Conservation (phyloP, 1,140 invertebrate genomes). For the Caligus rogercresseyi region DNA sequence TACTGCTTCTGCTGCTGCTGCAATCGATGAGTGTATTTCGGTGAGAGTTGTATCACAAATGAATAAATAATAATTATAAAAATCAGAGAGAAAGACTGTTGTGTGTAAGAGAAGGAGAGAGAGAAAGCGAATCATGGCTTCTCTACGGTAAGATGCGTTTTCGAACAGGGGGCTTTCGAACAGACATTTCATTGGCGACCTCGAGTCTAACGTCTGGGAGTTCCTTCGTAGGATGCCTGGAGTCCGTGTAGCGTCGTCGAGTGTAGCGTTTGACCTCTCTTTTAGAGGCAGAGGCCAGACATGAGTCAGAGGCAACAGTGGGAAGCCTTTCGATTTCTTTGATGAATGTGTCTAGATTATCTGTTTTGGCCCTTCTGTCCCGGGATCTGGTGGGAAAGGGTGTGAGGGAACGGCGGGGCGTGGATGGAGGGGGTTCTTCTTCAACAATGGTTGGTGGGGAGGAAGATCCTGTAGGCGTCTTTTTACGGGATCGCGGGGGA, state of each 20-base stretch:
- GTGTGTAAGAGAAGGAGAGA: too few species aligned
- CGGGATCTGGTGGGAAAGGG: background rate
- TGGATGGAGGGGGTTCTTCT: background rate
- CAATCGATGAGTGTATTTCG: too few species aligned
- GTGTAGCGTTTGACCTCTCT: constrained; percentile 10
- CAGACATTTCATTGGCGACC: background rate
- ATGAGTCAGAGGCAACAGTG: background rate
- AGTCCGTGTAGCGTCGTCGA: constrained; percentile 16
- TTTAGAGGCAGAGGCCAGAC: background rate
- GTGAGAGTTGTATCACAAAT: background rate
- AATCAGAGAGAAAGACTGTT: background rate
- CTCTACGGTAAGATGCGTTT: background rate
- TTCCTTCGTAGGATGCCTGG: constrained; percentile 14
- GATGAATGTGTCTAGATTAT: constrained; percentile 5
- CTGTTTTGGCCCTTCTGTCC: constrained; percentile 7
- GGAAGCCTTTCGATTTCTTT: background rate
- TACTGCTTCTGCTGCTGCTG: too few species aligned
- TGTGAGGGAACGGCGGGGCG: background rate
- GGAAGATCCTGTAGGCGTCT: background rate
- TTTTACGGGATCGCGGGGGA: background rate
- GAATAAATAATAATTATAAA: background rate
- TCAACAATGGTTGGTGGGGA: background rate
- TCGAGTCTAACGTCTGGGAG: constrained; percentile 12
- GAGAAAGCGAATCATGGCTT: too few species aligned
- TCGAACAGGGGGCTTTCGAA: background rate